These are phyloP conservation scores for Apodemia hepburni DNA, from an alignment of 2,888 invertebrate species.

Conservation along the genomic window DNA sequence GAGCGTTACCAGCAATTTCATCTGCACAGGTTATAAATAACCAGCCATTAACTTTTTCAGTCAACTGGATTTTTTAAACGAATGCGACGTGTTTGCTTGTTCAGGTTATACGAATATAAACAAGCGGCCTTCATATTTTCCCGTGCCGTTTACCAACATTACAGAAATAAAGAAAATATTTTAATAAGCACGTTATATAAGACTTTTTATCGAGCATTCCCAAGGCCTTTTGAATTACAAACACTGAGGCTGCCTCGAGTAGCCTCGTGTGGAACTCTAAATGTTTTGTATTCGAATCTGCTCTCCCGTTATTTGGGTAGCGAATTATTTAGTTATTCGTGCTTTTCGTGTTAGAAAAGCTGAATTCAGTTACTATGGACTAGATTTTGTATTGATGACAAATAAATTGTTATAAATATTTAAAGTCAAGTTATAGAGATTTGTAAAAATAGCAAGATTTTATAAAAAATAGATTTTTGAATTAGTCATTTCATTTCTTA, in stretches of 20 bases:
- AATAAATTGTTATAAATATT: not conserved
- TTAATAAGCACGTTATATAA: slow-evolving; percentile 13
- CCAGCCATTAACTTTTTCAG: not conserved
- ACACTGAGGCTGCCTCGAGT: slow-evolving; percentile 1
- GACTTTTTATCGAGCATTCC: slow-evolving; percentile 13
- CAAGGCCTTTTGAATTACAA: slow-evolving; percentile 14
- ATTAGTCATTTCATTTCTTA: too few species aligned
- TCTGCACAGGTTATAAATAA: not conserved
- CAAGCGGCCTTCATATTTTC: not conserved
- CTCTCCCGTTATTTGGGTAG: slow-evolving; percentile 5
- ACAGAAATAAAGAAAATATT: slow-evolving; percentile 1
- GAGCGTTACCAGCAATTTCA: not conserved
- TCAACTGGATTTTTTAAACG: not conserved
- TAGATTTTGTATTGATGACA: not conserved
- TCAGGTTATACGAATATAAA: not conserved
- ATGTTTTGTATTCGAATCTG: slow-evolving; percentile 7
- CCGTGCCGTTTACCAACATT: not conserved
- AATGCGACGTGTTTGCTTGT: not conserved
- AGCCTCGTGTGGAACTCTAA: slow-evolving; percentile 3
- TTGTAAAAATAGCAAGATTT: not conserved
- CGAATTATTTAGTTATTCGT: slow-evolving; percentile 11
- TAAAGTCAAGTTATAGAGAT: not conserved
- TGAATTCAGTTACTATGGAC: not conserved
- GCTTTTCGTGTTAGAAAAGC: not conserved
- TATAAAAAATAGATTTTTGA: too few species aligned